Percentiles rank a stretch among this genome's conserved stretches.
Conservation (phyloP, 2,888 invertebrate species). For the Chaitophorus viminalis region DNA sequence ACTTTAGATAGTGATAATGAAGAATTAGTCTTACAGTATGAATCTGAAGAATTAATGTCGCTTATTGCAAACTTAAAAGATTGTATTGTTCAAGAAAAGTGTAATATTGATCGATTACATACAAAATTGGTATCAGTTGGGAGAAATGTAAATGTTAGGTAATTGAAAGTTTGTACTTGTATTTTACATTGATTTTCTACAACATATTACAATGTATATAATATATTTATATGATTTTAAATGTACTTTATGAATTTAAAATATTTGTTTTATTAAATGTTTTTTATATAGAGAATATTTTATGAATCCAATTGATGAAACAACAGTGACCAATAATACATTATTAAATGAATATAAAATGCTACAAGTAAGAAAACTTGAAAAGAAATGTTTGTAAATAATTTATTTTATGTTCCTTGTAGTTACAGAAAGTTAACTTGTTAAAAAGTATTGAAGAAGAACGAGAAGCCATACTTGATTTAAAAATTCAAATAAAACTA, state of each 20-base stretch:
- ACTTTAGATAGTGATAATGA: slow-evolving; percentile 63
- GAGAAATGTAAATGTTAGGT: slow-evolving; percentile 41
- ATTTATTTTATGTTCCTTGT: slow-evolving; percentile 61
- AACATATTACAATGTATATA: background rate
- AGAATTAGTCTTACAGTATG: slow-evolving; percentile 64
- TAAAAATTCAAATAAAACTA: slow-evolving; percentile 71
- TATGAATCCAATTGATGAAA: slow-evolving; percentile 44
- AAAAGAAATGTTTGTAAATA: background rate
- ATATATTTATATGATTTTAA: background rate
- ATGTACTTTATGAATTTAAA: no score
- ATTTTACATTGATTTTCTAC: background rate
- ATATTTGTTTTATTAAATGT: background rate
- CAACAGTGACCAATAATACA: background rate
- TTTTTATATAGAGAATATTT: slow-evolving; percentile 45
- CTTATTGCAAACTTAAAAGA: slow-evolving; percentile 77
- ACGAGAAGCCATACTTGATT: slow-evolving; percentile 76
- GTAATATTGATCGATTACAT: slow-evolving; percentile 75
- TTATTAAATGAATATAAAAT: slow-evolving; percentile 50
- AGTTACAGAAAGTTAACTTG: slow-evolving; percentile 73
- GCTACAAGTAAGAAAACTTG: slow-evolving; percentile 32
- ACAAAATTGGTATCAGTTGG: slow-evolving; percentile 68
- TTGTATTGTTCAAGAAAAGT: slow-evolving; percentile 78
- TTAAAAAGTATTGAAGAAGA: slow-evolving; percentile 79
- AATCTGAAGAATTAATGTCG: slow-evolving; percentile 71
- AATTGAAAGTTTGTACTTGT: background rate